These are phyloP conservation scores for Pocillopora grandis DNA, from an alignment of 92 coral and sea anemone genomes.

Conservation along the genomic window DNA sequence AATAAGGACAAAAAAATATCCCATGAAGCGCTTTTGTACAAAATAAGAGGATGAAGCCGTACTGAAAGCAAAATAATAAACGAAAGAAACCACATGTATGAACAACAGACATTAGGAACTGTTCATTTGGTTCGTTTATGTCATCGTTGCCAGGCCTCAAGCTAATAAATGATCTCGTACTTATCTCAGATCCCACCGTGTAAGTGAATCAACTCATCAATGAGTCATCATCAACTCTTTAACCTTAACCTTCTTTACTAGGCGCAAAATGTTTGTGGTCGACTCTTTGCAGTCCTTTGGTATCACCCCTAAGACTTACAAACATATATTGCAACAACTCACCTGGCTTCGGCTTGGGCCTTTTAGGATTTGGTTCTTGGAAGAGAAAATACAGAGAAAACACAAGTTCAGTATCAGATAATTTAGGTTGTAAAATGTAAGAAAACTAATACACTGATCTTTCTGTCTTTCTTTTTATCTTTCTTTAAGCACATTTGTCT, in stretches of 20 bases:
- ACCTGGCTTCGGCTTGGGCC: conserved; percentile 61
- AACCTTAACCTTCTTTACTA: no score
- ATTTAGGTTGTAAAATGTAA: background rate
- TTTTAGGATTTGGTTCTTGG: conserved; percentile 54
- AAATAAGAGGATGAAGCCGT: background rate
- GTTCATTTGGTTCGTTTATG: no score
- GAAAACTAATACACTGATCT: background rate
- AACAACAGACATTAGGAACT: no score
- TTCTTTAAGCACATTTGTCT: background rate
- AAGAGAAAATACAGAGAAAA: background rate
- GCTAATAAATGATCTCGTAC: no score
- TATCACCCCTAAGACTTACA: background rate
- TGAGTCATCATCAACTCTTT: no score
- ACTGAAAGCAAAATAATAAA: no score
- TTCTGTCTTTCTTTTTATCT: background rate
- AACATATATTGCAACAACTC: background rate
- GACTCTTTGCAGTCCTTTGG: no score
- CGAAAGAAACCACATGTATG: no score
- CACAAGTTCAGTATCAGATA: background rate
- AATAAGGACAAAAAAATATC: background rate
- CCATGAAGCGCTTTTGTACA: background rate
- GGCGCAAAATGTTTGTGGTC: no score
- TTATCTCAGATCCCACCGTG: no score
- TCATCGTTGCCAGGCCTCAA: no score
- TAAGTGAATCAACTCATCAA: no score